phyloP scores from a whole-genome alignment of 2,888 invertebrate genomes.

The Meiosimyza platycephala region DNA sequence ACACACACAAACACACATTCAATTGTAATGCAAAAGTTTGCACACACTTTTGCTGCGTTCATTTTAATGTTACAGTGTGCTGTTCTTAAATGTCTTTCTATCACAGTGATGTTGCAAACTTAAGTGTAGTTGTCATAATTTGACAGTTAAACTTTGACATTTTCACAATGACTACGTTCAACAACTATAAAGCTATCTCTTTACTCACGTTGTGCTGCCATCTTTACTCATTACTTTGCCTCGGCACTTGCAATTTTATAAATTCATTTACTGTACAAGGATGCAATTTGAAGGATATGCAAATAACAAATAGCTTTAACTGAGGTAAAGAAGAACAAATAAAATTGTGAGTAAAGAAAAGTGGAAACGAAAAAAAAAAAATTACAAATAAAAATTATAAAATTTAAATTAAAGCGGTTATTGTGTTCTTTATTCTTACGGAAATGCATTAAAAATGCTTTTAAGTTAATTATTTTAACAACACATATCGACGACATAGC shows the following conservation, averaged over 20 bases:
- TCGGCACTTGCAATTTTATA: not conserved
- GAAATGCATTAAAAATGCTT: too few relatives aligned
- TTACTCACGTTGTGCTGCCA: not conserved
- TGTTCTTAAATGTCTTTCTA: not conserved
- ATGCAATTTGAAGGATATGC: not conserved
- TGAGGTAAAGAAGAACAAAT: too few relatives aligned
- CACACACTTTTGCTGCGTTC: not conserved
- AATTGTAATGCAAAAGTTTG: not conserved
- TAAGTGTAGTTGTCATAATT: constrained; percentile 12
- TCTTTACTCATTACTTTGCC: not conserved
- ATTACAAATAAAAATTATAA: too few relatives aligned
- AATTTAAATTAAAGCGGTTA: too few relatives aligned
- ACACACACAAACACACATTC: constrained; percentile 4
- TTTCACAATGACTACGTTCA: not conserved
- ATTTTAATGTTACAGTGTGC: not conserved
- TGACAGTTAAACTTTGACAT: constrained; percentile 29
- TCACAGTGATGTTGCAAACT: not conserved
- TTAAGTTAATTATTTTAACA: too few relatives aligned
- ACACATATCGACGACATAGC: too few relatives aligned
- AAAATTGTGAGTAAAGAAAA: too few relatives aligned
- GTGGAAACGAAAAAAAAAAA: too few relatives aligned
- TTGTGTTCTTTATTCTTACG: too few relatives aligned
- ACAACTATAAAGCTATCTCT: too few relatives aligned
- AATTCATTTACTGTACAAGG: constrained; percentile 11
- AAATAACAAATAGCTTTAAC: not conserved